Percentiles rank a stretch among this genome's conserved stretches.
Evolutionary conservation across 2,888 invertebrate species (phyloP).

Genomic region (Drosophila rubida): DNA sequence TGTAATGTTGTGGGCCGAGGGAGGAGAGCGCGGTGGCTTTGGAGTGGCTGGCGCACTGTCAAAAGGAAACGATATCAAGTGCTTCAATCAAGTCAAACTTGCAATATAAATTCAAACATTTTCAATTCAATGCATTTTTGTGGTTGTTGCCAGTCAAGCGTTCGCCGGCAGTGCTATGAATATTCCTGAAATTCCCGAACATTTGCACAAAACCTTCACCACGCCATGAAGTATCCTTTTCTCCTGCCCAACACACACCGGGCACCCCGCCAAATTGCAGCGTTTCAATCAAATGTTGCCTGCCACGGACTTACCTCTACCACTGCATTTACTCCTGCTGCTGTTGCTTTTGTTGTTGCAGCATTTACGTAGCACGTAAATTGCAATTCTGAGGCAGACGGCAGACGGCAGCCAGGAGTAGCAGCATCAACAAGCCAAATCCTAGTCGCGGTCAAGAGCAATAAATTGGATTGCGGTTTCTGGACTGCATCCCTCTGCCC

Average conservation of each 20-base stretch:
- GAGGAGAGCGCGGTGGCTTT: not conserved
- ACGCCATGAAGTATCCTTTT: constrained; percentile 40
- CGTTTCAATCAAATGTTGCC: constrained; percentile 69
- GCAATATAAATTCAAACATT: constrained; percentile 79
- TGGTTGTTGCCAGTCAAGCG: constrained; percentile 75
- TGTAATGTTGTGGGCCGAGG: not conserved
- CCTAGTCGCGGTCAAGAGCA: constrained; percentile 68
- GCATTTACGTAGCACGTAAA: constrained; percentile 69
- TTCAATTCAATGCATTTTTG: constrained; percentile 77
- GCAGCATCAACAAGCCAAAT: constrained; percentile 43
- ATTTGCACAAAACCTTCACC: constrained; percentile 26
- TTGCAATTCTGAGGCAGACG: constrained; percentile 62
- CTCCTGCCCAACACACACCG: not conserved
- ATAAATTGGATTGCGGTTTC: constrained; percentile 71
- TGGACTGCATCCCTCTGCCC: not conserved
- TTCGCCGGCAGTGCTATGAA: constrained; percentile 59
- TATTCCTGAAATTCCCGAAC: constrained; percentile 60
- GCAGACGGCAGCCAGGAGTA: constrained; percentile 15
- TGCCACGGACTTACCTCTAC: constrained; percentile 29
- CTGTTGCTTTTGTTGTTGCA: constrained; percentile 35
- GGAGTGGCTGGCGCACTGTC: constrained; percentile 28
- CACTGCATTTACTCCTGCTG: constrained; percentile 33
- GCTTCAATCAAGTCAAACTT: constrained; percentile 77
- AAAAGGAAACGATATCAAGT: constrained; percentile 76
- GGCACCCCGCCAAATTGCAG: constrained; percentile 48